Base-by-base conservation (phyloP, 2,888 invertebrate genomes). In the Erebia ligea region DNA sequence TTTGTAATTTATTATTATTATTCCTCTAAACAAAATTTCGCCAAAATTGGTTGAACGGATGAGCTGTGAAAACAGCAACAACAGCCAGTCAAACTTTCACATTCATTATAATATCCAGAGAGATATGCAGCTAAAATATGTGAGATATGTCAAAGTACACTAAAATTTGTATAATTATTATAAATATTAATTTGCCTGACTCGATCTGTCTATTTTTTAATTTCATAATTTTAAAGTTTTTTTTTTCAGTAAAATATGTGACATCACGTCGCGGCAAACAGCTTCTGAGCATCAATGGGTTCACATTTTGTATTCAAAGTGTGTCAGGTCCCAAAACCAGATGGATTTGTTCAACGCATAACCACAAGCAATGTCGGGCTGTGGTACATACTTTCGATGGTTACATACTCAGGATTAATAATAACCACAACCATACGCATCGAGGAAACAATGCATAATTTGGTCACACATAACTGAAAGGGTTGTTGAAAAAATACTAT, bases 331-430 rank as follows among this genome's bases (percentile, higher is more conserved):
- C 67, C 2, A 80, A 79, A 64, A 81, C 74, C 9, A 75, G 83
- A 59, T 88, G 89, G 89, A 76, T 81, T 2, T 89, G 88, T 70
- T 86, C 87, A 5, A 85, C 81, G 1, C 81, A 85, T 64, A 78
- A 79, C 64, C 77, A 79, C 69, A 82, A 73, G 62, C 77, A 78
- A 6, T 85, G 85, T 64, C 79, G 77, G 3, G 84, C 85, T 0
- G 73, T 75, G 0, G 77, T 84, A 3, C 79, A 80, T n/a, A 86
- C 85, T 0, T 72, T 75, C 57, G 79, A 77, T 1, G 77, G 80
- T 13, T 73, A 77, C 63, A 77, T 86, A 42, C 48, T 83, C 2
- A 77, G 76, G 52, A 75, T 80, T 17, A 81, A 81, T 42, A 85
- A 85, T 61, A 62, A 74, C 1, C 84, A 86, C 71, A 77, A 75